Base-by-base conservation (phyloP, 2,888 invertebrate genomes). In the Dynastes grantii region DNA sequence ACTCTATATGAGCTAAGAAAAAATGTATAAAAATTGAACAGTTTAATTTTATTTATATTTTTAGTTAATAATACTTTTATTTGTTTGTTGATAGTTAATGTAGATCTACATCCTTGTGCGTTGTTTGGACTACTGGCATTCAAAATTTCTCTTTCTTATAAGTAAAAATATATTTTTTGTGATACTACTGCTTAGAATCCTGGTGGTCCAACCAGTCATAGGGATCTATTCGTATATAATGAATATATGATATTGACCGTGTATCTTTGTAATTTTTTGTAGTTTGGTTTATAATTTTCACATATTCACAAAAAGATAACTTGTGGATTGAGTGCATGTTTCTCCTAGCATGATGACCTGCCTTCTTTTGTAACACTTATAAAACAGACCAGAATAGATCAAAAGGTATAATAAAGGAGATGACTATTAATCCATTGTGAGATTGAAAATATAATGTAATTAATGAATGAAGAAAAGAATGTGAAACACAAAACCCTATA, bases 141-240 rank as follows among this genome's bases (percentile, higher is more conserved):
- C 61, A 61, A 40, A 22, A 40, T 75, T 75, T 45, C 40, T 61
- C 40, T 73, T 61, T 75, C 22, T 45, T 37, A 58, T 71, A 58
- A 37, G 53, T 71, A 58, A 55, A 55, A 45, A 68, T 29, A 68
- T 68, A 68, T 51, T 75, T 75, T 75, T 61, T 75, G 73, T 75
- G 73, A 75, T 75, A 75, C 32, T 75, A 61, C 45, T 45, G 61
- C 61, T 61, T 40, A 61, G 45, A 45, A 61, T 45, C 6, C 61
- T 61, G 27, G 3, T 32, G 58, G 61, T 73, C 16, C 58, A 40
- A 75, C 63, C 8, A 61, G 29, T 9, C 27, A 8, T 32, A 27
- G 0, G 68, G 68, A 68, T 75, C 32, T 58, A 16, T 53, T 27
- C 16, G 8, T 71, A 55, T 71, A 61, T 73, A 73, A 40, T 16